phyloP scores from a whole-genome alignment of 2,888 invertebrate genomes.

The Campoplex nolae region DNA sequence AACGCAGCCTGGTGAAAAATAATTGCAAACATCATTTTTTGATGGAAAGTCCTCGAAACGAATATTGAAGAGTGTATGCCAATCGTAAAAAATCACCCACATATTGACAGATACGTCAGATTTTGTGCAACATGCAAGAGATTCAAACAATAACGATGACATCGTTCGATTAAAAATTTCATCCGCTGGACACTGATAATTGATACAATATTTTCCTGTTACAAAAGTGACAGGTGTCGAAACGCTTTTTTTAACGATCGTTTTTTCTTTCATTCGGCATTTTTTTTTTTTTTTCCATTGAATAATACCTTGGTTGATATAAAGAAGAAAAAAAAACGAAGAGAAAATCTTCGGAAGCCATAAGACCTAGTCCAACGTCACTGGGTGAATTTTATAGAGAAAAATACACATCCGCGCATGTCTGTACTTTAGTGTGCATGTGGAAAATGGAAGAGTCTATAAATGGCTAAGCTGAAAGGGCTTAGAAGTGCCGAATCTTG shows the following conservation, averaged over 20 bases:
- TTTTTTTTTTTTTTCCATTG: neutral
- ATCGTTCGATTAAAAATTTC: slow-evolving; percentile 1
- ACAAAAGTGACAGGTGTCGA: slow-evolving; percentile 75
- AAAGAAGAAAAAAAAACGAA: slow-evolving; percentile 1
- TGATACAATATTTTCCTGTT: slow-evolving; percentile 68
- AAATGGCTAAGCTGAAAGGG: slow-evolving; percentile 78
- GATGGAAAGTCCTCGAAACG: slow-evolving; percentile 32
- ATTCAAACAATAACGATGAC: slow-evolving; percentile 14
- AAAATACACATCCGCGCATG: slow-evolving; percentile 25
- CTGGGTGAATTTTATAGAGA: slow-evolving; percentile 36
- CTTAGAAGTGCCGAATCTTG: slow-evolving; percentile 71
- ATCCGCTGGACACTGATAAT: slow-evolving; percentile 70
- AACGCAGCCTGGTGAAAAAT: slow-evolving; percentile 4
- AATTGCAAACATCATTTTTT: slow-evolving; percentile 51
- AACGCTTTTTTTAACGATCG: slow-evolving; percentile 59
- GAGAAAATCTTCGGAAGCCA: slow-evolving; percentile 48
- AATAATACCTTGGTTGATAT: neutral
- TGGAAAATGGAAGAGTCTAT: slow-evolving; percentile 69
- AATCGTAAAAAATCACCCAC: slow-evolving; percentile 39
- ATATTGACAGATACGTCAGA: slow-evolving; percentile 49
- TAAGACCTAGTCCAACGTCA: slow-evolving; percentile 22
- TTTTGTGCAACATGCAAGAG: slow-evolving; percentile 13
- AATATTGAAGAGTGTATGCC: slow-evolving; percentile 14
- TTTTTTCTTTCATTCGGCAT: slow-evolving; percentile 15
- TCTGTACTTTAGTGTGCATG: neutral